A percentile compares a stretch with the other conserved stretches of the same genome.
Conservation (phyloP, 2,797 vertebrate species). For the Myiothlypis chrysogaster region DNA sequence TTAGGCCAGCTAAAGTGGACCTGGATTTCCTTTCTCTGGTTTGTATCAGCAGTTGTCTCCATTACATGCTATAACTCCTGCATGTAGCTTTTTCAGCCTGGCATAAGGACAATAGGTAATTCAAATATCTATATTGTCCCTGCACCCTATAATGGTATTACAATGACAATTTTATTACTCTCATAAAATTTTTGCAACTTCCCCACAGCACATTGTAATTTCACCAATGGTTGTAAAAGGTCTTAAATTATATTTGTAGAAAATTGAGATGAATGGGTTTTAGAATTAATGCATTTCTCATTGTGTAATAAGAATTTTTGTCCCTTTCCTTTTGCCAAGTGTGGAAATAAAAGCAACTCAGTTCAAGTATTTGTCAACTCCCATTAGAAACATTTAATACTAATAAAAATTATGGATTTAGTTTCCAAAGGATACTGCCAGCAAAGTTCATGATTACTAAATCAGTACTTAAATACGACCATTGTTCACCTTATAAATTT, state of each 20-base stretch:
- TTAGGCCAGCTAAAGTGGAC: slow-evolving; percentile 18
- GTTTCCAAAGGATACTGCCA: slow-evolving; percentile 93
- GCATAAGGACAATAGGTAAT: slow-evolving; percentile 49
- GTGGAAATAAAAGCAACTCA: slow-evolving; percentile 82
- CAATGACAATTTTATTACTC: slow-evolving; percentile 91
- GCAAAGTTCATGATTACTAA: slow-evolving; percentile 82
- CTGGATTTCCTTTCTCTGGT: slow-evolving; percentile 43
- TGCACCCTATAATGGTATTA: slow-evolving; percentile 82
- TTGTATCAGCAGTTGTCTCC: slow-evolving; percentile 60
- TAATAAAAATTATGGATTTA: slow-evolving; percentile 91
- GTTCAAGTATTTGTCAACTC: slow-evolving; percentile 98
- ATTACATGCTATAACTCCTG: slow-evolving; percentile 50
- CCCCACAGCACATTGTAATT: slow-evolving; percentile 87
- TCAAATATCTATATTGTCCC: slow-evolving; percentile 70
- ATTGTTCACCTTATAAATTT: slow-evolving; percentile 88
- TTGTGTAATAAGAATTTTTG: slow-evolving; percentile 84
- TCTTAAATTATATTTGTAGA: slow-evolving; percentile 89
- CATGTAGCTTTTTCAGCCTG: slow-evolving; percentile 50
- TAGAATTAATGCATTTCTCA: slow-evolving; percentile 82
- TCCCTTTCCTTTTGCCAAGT: slow-evolving; percentile 82
- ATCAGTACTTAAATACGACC: slow-evolving; percentile 85
- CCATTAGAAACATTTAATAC: slow-evolving; percentile 97
- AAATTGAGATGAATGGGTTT: slow-evolving; percentile 87
- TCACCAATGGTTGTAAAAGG: slow-evolving; percentile 85
- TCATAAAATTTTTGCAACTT: slow-evolving; percentile 90